Evolutionary conservation across 2,113 vertebrate genomes (phyloP), one percentile per base, ranked within the genome.

Genomic region (Rostratula benghalensis): DNA sequence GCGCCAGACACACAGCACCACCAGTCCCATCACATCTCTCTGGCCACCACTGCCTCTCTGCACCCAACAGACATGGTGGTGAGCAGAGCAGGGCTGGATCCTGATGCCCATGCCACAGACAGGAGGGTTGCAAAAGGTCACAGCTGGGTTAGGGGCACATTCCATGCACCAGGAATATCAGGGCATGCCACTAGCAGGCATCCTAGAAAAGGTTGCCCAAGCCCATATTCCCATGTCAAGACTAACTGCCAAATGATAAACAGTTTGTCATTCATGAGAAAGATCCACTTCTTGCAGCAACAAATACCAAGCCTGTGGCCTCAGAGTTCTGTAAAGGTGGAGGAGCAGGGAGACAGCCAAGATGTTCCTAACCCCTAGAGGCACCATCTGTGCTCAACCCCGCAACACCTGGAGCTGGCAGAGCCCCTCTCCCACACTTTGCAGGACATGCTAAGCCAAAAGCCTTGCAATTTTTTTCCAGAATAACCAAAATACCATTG

Each of bases 1-100:
- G 43, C 45, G 9, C 60, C 33, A 17, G 9, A 43, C 12, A 43
- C 12, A 13, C 0, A 1, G 39, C 11, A 20, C 20, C 12, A 3
- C 2, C 1, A 3, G n/a, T 51, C 37, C 45, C 33, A 8, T 30
- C 76, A 22, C 13, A 35, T 3, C n/a, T 24, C 23, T 37, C 57
- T 3, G 21, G 78, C 1, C 56, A 41, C 19, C 13, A 45, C 60
- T 33, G 56, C 53, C 4, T 9, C 20, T 51, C 56, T 21, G 59
- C 1, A 0, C 27, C n/a, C 3, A 39, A 37, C 0, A 1, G 63
- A 30, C 48, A 56, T 56, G 54, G 27, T 1, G 4, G 25, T 0
- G 15, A 68, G 43, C 15, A 15, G 16, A 33, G 60, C 41, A 9
- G n/a, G 41, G 25, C 21, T 4, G 60, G 10, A 3, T 45, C 54